Conservation (phyloP, 2,113 vertebrate genomes). For the Danio rerio region DNA sequence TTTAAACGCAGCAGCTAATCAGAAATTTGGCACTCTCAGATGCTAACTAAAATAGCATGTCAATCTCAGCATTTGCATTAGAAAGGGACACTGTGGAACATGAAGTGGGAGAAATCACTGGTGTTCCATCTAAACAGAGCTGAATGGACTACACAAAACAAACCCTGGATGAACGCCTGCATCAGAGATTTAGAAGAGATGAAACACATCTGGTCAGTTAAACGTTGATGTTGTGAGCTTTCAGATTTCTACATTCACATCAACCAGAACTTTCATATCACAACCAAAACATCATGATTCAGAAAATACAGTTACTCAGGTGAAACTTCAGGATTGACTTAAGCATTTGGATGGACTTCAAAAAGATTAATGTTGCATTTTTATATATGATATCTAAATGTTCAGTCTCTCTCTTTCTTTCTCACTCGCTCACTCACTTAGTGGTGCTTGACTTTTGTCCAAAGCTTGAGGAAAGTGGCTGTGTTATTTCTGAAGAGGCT, state of each 20-base stretch:
- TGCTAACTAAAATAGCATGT: constrained; percentile 65
- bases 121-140: constrained; percentile 73
- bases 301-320: not conserved
- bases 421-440: not conserved
- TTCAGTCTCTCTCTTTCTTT: not conserved
- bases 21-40: constrained; percentile 67
- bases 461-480: constrained; percentile 55
- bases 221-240: not conserved
- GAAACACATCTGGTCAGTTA: constrained; percentile 23
- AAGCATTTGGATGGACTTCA: not conserved
- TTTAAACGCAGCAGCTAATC: constrained; percentile 71
- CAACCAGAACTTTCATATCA: not conserved
- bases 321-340: not conserved
- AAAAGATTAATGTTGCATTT: not conserved
- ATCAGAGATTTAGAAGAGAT: constrained; percentile 70
- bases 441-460: constrained; percentile 60
- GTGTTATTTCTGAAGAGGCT: constrained; percentile 66
- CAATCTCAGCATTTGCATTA: constrained; percentile 76
- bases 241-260: not conserved
- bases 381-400: not conserved
- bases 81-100: constrained; percentile 69
- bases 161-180: constrained; percentile 70
- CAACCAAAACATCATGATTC: too few species aligned
- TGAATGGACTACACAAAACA: constrained; percentile 70
- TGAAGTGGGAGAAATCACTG: constrained; percentile 71